A percentile compares a stretch with the other conserved stretches of the same genome.
Conservation (phyloP, 2,888 invertebrate species). For the Linnaemya tessellans region DNA sequence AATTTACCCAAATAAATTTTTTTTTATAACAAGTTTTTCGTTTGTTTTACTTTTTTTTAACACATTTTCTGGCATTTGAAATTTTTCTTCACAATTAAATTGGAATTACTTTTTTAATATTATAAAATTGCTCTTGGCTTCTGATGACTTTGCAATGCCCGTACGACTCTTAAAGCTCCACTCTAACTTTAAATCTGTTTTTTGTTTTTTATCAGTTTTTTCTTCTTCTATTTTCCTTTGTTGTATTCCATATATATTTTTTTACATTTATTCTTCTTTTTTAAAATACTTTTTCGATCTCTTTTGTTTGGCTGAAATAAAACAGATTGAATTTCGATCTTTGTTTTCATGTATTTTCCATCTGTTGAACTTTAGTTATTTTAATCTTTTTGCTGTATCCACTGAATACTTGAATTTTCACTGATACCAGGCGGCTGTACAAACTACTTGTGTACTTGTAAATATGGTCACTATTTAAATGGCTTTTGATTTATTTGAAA, state of each 20-base stretch:
- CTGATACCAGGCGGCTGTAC: background rate
- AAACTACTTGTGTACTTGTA: background rate
- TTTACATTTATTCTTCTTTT: slow-evolving; percentile 9
- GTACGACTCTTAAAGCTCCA: background rate
- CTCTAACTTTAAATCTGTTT: slow-evolving; percentile 10
- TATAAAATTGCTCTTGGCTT: background rate
- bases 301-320: slow-evolving; percentile 34
- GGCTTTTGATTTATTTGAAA: slow-evolving; percentile 4
- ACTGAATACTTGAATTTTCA: slow-evolving; percentile 5
- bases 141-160: background rate
- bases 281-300: background rate
- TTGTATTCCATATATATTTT: slow-evolving; percentile 9
- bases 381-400: slow-evolving; percentile 37
- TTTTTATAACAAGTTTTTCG: background rate
- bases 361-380: slow-evolving; percentile 32
- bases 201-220: slow-evolving; percentile 19
- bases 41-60: background rate
- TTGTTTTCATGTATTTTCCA: slow-evolving; percentile 42
- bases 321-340: slow-evolving; percentile 21
- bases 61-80: background rate
- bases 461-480: background rate
- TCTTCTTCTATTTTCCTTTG: slow-evolving; percentile 28
- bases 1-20: slow-evolving; percentile 32
- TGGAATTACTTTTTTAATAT: background rate
- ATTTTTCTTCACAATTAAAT: background rate